Evolutionary conservation across 1,140 invertebrate species (phyloP).

Genomic region (Papilio glaucus): DNA sequence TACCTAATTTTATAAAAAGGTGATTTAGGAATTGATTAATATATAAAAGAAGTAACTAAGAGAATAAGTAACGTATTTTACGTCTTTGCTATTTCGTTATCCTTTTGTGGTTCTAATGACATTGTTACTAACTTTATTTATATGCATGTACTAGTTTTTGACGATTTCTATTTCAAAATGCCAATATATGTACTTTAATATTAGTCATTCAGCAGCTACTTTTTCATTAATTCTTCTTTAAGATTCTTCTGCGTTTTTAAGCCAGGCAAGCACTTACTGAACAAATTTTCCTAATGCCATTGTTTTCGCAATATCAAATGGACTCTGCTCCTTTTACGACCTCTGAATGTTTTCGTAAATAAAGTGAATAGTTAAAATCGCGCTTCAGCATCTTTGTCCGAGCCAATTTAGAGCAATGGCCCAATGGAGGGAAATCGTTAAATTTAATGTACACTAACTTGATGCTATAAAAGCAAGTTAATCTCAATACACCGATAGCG

Average conservation of each 20-base stretch:
- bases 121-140: no score
- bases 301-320: constrained; percentile 36
- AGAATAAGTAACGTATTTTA: no score
- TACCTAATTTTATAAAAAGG: no score
- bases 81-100: no score
- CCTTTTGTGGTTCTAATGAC: no score
- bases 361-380: constrained; percentile 64
- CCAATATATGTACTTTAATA: no score
- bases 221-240: no score
- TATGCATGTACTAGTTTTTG: no score
- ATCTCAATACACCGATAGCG: constrained; percentile 81
- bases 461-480: constrained; percentile 79
- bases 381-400: constrained; percentile 68
- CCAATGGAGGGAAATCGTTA: constrained; percentile 75
- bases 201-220: no score
- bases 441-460: constrained; percentile 81
- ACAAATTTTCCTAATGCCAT: constrained; percentile 30
- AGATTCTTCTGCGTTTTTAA: background rate
- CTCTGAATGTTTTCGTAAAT: constrained; percentile 53
- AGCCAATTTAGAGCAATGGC: constrained; percentile 69
- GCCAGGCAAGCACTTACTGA: background rate
- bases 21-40: no score
- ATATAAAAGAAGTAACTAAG: no score
- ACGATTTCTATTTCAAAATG: no score
- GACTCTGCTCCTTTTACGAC: constrained; percentile 43